Evolutionary conservation across 2,888 invertebrate genomes (phyloP), one percentile per base, ranked within the genome.

Genomic region (Corbicula japonica): DNA sequence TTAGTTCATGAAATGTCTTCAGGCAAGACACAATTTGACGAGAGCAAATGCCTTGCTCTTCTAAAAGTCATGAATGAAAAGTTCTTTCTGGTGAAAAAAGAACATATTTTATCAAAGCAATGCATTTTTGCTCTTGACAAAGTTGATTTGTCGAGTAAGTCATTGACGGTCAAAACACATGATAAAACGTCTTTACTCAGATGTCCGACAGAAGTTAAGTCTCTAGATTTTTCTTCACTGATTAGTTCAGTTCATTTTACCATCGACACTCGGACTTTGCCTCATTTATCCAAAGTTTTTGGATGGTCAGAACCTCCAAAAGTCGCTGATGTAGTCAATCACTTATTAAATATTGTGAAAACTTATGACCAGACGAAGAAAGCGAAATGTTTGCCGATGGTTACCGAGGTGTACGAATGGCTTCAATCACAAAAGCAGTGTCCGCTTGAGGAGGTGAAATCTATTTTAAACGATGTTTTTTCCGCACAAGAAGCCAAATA

Each of bases 191-290:
- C n/a, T n/a, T n/a, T n/a, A n/a, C n/a, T n/a, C n/a, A n/a, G n/a
- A n/a, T n/a, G n/a, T n/a, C 62, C 62, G 1, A 32, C 23, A n/a
- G 62, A 62, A 44, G 34, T 62, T 10, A 44, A 62, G 18, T 62
- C 62, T 34, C 10, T 21, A 1, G 41, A 62, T 15, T 38, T 28
- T n/a, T 21, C 30, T 12, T 8, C 30, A 2, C 21, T 62, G 23
- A 23, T 48, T 23, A 48, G 62, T 21, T 48, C 62, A 8, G 62
- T 48, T 4, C 32, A 30, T 26, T 62, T 30, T n/a, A 32, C 34
- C 34, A 62, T 62, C 12, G 21, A 48, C 15, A 21, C 48, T 34
- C 21, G 41, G 34, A 12, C 26, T 2, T 30, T 62, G 1, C 48
- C 26, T 30, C 26, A 38, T 21, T n/a, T 62, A 38, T 62, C 62